Evolutionary conservation across 2,888 invertebrate genomes (phyloP).

Genomic region (Drosophila percnosoma): DNA sequence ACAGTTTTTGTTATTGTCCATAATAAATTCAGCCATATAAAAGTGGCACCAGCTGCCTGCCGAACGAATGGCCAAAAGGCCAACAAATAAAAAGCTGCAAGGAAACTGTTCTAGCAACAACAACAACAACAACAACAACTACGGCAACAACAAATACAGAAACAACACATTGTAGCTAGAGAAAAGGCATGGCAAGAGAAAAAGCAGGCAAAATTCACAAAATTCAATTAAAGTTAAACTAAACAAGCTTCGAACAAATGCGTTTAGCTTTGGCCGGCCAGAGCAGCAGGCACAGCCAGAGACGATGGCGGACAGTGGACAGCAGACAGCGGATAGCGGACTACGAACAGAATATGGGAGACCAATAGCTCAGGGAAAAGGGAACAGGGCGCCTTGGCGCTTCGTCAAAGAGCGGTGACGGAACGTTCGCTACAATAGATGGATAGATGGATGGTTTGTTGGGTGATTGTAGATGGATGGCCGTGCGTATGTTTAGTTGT

Average conservation of each 20-base stretch:
- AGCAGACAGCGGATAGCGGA: background rate
- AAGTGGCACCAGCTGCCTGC: constrained; percentile 76
- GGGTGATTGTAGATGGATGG: constrained; percentile 62
- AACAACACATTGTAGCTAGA: constrained; percentile 34
- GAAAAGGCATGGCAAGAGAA: constrained; percentile 20
- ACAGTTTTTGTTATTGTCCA: constrained; percentile 72
- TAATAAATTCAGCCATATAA: constrained; percentile 79
- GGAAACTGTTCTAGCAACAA: constrained; percentile 53
- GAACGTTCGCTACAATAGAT: constrained; percentile 61
- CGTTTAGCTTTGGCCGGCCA: constrained; percentile 67
- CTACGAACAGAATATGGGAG: background rate
- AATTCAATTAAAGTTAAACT: constrained; percentile 81
- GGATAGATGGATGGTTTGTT: constrained; percentile 58
- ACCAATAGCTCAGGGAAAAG: constrained; percentile 45
- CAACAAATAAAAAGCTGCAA: constrained; percentile 63
- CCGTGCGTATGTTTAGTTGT: constrained; percentile 70
- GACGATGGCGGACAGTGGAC: background rate
- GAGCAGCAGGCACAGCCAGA: constrained; percentile 34
- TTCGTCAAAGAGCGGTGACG: constrained; percentile 69
- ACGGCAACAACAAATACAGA: constrained; percentile 31
- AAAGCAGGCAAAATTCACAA: constrained; percentile 71
- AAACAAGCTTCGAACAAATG: constrained; percentile 81
- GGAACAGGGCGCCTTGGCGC: constrained; percentile 58
- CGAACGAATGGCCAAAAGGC: constrained; percentile 57
- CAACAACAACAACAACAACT: constrained; percentile 20